Conservation (phyloP, 2,888 invertebrate species). For the Corythucha ciliata region DNA sequence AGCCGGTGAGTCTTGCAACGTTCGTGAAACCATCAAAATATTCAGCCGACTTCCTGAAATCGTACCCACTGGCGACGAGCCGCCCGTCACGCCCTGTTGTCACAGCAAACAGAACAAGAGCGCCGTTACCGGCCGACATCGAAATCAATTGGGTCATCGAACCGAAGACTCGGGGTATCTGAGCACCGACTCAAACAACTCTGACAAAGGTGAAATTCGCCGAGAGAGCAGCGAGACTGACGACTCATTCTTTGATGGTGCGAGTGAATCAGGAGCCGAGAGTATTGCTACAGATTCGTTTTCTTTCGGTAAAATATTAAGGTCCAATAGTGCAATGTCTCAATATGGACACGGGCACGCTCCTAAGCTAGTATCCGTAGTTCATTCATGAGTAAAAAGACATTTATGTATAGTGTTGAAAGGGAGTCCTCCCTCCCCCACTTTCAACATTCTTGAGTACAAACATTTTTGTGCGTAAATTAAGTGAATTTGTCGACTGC, state of each 20-base stretch:
- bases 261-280: slow-evolving; percentile 79
- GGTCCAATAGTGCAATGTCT: no score
- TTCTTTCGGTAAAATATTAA: slow-evolving; percentile 56
- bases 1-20: no score
- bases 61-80: not conserved
- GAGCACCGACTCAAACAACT: slow-evolving; percentile 62
- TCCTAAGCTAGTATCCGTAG: no score
- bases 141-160: slow-evolving; percentile 41
- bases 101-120: slow-evolving; percentile 1
- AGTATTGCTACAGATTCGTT: slow-evolving; percentile 81
- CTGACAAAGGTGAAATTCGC: slow-evolving; percentile 33
- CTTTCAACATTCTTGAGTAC: no score
- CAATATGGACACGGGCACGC: no score
- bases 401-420: no score
- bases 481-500: no score
- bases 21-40: slow-evolving; percentile 7
- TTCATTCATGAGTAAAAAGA: no score
- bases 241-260: slow-evolving; percentile 68
- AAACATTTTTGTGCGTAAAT: no score
- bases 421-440: no score
- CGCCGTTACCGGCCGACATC: slow-evolving; percentile 6
- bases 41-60: slow-evolving; percentile 19
- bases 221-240: slow-evolving; percentile 61
- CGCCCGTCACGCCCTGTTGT: slow-evolving; percentile 19
- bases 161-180: slow-evolving; percentile 75